Base-by-base conservation (phyloP, 37 sponge, comb jelly and placozoan genomes). In the Agelas oroides region DNA sequence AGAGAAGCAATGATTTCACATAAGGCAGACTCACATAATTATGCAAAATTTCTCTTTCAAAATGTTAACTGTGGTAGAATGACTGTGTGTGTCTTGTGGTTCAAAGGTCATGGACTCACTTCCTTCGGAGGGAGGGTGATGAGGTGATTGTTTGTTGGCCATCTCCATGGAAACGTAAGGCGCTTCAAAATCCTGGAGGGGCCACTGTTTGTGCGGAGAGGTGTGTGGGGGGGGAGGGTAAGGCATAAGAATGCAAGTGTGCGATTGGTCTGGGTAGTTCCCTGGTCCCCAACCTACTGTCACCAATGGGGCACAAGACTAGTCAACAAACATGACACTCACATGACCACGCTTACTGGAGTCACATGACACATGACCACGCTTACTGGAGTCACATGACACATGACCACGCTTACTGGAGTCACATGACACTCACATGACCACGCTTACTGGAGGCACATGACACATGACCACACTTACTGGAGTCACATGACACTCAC, bases 341-440 rank as follows among this genome's bases (percentile, higher is more conserved):
- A 87, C 87, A 32, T 64, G 81, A 73, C 81, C 87, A 87, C 69
- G 67, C n/a, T n/a, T n/a, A n/a, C n/a, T n/a, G n/a, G n/a, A n/a
- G n/a, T n/a, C n/a, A n/a, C n/a, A n/a, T n/a, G n/a, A n/a, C n/a
- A n/a, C n/a, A n/a, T n/a, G n/a, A n/a, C n/a, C n/a, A n/a, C n/a
- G n/a, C n/a, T n/a, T n/a, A n/a, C n/a, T n/a, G n/a, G n/a, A n/a
- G n/a, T n/a, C n/a, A n/a, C n/a, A n/a, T n/a, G n/a, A n/a, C n/a
- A n/a, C n/a, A n/a, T n/a, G n/a, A n/a, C n/a, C n/a, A n/a, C n/a
- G n/a, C n/a, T n/a, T n/a, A n/a, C n/a, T n/a, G n/a, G n/a, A n/a
- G n/a, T n/a, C n/a, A n/a, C n/a, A n/a, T n/a, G n/a, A n/a, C n/a
- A n/a, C n/a, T n/a, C n/a, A n/a, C n/a, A n/a, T n/a, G n/a, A n/a